Base-by-base conservation (phyloP, 1,140 invertebrate genomes). In the Dendrolimus kikuchii region DNA sequence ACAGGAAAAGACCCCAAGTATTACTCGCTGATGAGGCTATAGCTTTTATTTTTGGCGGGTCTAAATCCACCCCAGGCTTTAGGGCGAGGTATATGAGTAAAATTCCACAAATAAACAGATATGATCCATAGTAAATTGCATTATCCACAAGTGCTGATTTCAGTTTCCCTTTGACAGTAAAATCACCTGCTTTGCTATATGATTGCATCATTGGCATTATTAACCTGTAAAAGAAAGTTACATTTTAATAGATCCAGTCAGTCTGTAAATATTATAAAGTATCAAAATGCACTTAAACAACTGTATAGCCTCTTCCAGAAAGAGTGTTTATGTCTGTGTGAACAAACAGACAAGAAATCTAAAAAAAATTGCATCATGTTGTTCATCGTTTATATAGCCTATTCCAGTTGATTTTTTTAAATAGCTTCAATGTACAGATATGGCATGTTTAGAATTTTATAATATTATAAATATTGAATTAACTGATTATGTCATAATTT, bases 1-100 rank as follows among this genome's bases (percentile, higher is more conserved):
- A 88, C 36, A 99, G 89, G 81, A 99, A 99, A 40, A 99, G 88
- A 54, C 99, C 99, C 98, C 99, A 99, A 0, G 99, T 99, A 73
- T 99, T 99, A 69, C 97, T 98, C 6, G 98, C 98, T 8, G 98
- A 98, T n/a, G 98, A 97, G 46, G 98, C 96, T 61, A 99, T 98
- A 0, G 97, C 94, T 89, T 99, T 99, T 7, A 99, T 89, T 82
- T 98, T 96, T 57, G 93, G 92, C 93, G 94, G 94, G 88, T 99
- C 96, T 47, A 99, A 88, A 67, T 94, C 90, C n/a, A 98, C 89
- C 36, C 93, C 94, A 38, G 95, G 94, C 83, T 97, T 94, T 0
- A 97, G 82, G 1, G 96, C 95, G 48, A 99, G 93, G 86, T 99
- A 99, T 65, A 99, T 96, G 4, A 99, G 89, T 46, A 99, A 90